phyloP scores from a whole-genome alignment of 1,140 invertebrate genomes.

The Drosophila miranda region DNA sequence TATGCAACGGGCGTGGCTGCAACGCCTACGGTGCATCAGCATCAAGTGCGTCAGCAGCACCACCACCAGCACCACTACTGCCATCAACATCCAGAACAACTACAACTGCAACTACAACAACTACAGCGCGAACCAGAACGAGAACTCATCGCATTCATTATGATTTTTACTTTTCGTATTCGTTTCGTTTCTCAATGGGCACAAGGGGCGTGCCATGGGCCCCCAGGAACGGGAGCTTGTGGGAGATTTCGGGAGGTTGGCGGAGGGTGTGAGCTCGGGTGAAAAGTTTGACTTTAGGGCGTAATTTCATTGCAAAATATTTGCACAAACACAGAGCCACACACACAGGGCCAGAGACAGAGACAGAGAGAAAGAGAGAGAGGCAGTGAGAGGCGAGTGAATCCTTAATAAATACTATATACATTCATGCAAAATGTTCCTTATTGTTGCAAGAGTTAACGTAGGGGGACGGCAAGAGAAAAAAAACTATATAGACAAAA shows the following conservation, averaged over 20 bases:
- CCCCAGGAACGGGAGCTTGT: neutral
- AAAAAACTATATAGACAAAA: conserved; percentile 35
- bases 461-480: conserved; percentile 17
- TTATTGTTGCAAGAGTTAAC: conserved; percentile 48
- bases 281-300: conserved; percentile 75
- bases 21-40: conserved; percentile 46
- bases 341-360: conserved; percentile 17
- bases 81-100: too few relatives aligned
- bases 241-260: conserved; percentile 23
- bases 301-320: conserved; percentile 79
- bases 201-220: conserved; percentile 1
- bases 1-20: conserved; percentile 32
- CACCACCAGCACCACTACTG: neutral
- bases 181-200: conserved; percentile 30
- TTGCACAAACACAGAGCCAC: conserved; percentile 32
- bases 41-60: conserved; percentile 59
- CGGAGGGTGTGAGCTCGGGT: neutral
- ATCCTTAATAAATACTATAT: conserved; percentile 72
- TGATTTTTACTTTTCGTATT: conserved; percentile 62
- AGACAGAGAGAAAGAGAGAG: neutral
- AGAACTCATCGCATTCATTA: conserved; percentile 55
- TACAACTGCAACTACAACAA: conserved; percentile 12
- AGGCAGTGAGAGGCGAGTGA: conserved; percentile 30
- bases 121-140: neutral
- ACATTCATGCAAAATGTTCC: conserved; percentile 38